Evolutionary conservation across 2,797 vertebrate genomes (phyloP).

Genomic region (Coluber constrictor): DNA sequence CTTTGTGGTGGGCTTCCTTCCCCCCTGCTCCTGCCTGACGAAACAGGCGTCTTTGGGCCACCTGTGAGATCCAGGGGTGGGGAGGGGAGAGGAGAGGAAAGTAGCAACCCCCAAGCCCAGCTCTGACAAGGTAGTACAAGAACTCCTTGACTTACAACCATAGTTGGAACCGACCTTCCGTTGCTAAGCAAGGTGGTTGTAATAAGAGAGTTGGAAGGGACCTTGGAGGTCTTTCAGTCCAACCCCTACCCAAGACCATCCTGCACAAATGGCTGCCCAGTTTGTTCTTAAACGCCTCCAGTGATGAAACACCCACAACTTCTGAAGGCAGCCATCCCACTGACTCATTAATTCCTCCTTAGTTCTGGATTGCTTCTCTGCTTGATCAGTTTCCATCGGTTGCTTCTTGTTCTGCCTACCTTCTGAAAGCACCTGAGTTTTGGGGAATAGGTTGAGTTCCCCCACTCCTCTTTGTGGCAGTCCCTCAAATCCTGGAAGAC

Average conservation of each 20-base stretch:
- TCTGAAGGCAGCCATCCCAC: background rate
- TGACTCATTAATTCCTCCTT: background rate
- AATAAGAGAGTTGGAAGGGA: background rate
- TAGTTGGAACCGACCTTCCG: background rate
- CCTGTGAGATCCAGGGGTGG: fast-evolving
- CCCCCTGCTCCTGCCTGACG: background rate
- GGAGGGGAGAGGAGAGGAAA: background rate
- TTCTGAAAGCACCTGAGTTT: background rate
- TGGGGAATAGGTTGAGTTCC: background rate
- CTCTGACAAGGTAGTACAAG: background rate
- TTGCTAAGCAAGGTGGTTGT: background rate
- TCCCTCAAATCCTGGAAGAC: too few species aligned
- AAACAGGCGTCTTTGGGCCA: too few species aligned
- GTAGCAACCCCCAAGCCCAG: background rate
- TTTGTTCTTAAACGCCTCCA: background rate
- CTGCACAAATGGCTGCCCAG: background rate
- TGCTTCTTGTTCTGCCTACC: background rate
- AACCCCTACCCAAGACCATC: background rate
- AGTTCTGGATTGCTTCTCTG: background rate
- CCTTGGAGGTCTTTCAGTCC: background rate
- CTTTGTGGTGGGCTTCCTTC: background rate
- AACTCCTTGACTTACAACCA: background rate
- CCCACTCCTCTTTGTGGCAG: background rate
- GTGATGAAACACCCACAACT: too few species aligned
- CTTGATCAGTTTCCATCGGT: background rate